Base-by-base conservation (phyloP, 2,797 vertebrate genomes). In the Synaphobranchus kaupii region DNA sequence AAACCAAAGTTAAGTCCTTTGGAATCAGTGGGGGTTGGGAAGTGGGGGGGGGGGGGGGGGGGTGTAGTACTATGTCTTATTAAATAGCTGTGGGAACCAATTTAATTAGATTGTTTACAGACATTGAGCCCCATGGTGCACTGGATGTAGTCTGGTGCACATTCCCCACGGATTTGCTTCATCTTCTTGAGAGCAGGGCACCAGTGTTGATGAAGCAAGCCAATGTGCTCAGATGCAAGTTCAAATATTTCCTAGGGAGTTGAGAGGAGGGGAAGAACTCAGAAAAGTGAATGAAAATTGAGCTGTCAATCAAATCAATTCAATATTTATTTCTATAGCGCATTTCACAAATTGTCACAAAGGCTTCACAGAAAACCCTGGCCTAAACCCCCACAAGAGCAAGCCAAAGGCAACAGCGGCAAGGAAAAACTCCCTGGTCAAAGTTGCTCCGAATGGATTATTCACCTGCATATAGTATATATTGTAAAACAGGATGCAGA, bases 31-130 rank as follows among this genome's bases (percentile, higher is more conserved):
- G 58, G 58, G 63, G 50, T 52, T 52, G 50, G 8, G 8, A 12
- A 52, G 50, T 22, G 28, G 13, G 13, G 28, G n/a, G 12, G 10
- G 28, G n/a, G 1, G 71, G 34, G 20, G n/a, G 28, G 13, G 58
- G 28, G 22, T 13, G 34, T n/a, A 31, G 34, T 4, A 22, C 86
- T 68, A 9, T 20, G 39, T 81, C 47, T n/a, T 25, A 31, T n/a
- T 47, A 9, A 68, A 54, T 63, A 66, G 63, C 22, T 76, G 85
- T 12, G 84, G 39, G 71, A 81, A 83, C 78, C 68, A 66, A 86
- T 48, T 17, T 52, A 58, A 84, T 83, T 84, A 78, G 56, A 39
- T 54, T 39, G 76, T 88, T 89, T 83, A 78, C 71, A 82, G 63
- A 86, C 20, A 81, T 60, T 17, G 84, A 63, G 31, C 68, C 34